These are phyloP conservation scores for Pollenia labialis DNA, from an alignment of 2,888 invertebrate species.

Conservation along the genomic window DNA sequence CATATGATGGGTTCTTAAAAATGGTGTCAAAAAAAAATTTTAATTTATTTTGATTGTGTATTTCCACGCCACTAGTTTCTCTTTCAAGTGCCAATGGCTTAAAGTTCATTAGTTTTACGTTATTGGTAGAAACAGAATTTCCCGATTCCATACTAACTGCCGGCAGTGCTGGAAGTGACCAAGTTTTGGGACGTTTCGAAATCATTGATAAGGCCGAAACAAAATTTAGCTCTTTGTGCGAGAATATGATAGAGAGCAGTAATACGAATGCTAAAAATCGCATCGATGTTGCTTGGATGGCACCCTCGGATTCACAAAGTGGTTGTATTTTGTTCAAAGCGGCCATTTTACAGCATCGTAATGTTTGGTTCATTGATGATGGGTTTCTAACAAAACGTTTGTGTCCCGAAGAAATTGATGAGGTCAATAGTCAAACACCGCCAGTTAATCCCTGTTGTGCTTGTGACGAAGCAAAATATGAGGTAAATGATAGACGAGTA, in stretches of 20 bases:
- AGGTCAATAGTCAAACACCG: constrained; percentile 87
- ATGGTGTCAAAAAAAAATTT: neutral
- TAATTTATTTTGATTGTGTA: neutral
- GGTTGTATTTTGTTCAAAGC: constrained; percentile 94
- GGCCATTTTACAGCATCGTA: constrained; percentile 89
- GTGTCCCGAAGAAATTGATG: constrained; percentile 88
- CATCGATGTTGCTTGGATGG: constrained; percentile 91
- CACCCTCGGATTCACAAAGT: constrained; percentile 88
- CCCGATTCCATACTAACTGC: neutral
- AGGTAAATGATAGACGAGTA: constrained; percentile 85
- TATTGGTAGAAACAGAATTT: constrained; percentile 90
- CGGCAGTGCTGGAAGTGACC: constrained; percentile 80
- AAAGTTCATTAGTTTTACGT: constrained; percentile 92
- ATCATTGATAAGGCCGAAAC: constrained; percentile 90
- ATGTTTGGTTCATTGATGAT: constrained; percentile 93
- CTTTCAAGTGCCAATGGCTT: constrained; percentile 87
- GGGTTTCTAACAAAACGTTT: constrained; percentile 89
- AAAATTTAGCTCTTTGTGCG: constrained; percentile 90
- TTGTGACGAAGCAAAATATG: constrained; percentile 99
- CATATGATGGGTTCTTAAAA: neutral
- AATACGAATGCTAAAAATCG: constrained; percentile 90
- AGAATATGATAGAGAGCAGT: constrained; percentile 92
- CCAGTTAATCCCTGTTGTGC: constrained; percentile 93
- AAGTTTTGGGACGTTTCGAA: constrained; percentile 87
- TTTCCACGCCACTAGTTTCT: constrained; percentile 85